Conservation (phyloP, 2,888 invertebrate genomes). For the Erannis defoliaria region DNA sequence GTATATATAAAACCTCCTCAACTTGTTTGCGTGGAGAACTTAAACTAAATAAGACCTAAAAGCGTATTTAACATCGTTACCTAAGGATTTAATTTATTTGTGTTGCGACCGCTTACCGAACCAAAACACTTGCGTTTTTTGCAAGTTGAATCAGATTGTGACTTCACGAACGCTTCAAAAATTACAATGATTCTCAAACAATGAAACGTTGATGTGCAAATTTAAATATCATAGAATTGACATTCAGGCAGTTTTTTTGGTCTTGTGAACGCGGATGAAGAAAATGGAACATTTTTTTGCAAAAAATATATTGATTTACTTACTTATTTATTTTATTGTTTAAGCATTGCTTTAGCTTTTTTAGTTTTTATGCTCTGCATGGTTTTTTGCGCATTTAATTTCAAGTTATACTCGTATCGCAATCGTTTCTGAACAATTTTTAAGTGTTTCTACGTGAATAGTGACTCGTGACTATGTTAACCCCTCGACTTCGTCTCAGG, state of each 20-base stretch:
- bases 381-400: too few relatives aligned
- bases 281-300: slow-evolving; percentile 12
- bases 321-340: neutral
- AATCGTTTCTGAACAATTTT: too few relatives aligned
- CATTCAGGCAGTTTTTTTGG: slow-evolving; percentile 22
- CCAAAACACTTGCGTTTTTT: slow-evolving; percentile 5
- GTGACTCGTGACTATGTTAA: too few relatives aligned
- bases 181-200: slow-evolving; percentile 30
- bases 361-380: too few relatives aligned
- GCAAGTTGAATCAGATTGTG: slow-evolving; percentile 12
- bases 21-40: too few relatives aligned
- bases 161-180: slow-evolving; percentile 20
- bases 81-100: neutral
- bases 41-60: too few relatives aligned
- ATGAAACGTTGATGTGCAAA: slow-evolving; percentile 17
- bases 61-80: neutral
- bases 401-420: too few relatives aligned
- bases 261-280: slow-evolving; percentile 20
- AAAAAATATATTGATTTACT: neutral
- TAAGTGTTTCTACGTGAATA: too few relatives aligned
- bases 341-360: neutral
- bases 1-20: too few relatives aligned
- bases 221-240: slow-evolving; percentile 26
- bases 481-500: too few relatives aligned
- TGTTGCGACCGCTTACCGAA: slow-evolving; percentile 1